Evolutionary conservation across 2,113 vertebrate genomes (phyloP), one percentile per base, ranked within the genome.

Genomic region (Muscicapa adusta): DNA sequence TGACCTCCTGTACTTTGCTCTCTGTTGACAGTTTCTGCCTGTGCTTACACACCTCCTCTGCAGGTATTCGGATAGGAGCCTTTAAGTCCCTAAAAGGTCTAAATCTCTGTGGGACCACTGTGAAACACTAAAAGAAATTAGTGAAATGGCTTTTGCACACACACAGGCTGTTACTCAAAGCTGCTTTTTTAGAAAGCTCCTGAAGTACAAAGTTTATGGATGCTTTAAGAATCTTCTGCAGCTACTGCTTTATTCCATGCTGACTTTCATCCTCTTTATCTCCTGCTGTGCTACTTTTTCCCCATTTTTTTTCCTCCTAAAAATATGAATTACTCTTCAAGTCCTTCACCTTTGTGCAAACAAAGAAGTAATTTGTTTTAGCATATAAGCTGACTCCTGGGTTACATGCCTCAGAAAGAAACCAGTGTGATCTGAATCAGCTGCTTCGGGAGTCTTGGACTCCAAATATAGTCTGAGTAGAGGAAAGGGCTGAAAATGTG

Each of bases 321-420:
- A 93, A 91, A 74, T 85, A 83, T 62, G 85, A 89, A 92, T 66
- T 70, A n/a, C 23, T 89, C 80, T 58, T 88, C 2, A 4, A 82
- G 63, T 85, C 58, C 85, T 82, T 89, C 88, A 91, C 88, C 79
- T 95, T 89, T 65, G 85, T 92, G 94, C 71, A 80, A 85, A 65
- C 78, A 75, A 94, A 77, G 61, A n/a, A 71, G 66, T 82, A 34
- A 73, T 90, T 91, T 90, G 88, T 66, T 91, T 83, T 65, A 91
- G 91, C 75, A 68, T 90, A 85, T 87, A 3, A 62, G 60, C 73
- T 89, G 90, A 14, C 61, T 93, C 34, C 57, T 95, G 92, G 79
- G 85, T 81, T 83, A 18, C 14, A 2, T 38, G 85, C 75, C 90
- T 85, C 71, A 6, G 61, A 76, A 88, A 81, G 92, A 93, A 88